Evolutionary conservation across 2,797 vertebrate species (phyloP), one percentile per base, ranked within the genome.

Genomic region (Helarctos malayanus): DNA sequence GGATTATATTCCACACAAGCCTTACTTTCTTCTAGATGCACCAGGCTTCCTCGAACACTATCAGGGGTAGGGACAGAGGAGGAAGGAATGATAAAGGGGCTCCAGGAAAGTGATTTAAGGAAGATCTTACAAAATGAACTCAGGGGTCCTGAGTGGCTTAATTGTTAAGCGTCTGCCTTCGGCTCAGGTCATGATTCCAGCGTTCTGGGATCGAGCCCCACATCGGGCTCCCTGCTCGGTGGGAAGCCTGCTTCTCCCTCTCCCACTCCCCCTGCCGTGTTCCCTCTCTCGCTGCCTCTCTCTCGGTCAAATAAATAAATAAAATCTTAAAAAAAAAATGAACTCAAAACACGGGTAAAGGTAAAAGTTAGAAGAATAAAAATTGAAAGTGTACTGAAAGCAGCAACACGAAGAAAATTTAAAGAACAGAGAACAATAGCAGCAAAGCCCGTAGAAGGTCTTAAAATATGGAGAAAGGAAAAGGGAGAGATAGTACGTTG

Each of bases 341-440:
- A 89, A 68, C 45, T 90, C 21, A 56, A 93, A 57, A 61, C 78
- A 45, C 79, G 68, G 13, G 54, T 41, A 80, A 80, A 79, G 85
- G 56, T 21, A 54, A 94, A 92, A n/a, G 19, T 1, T 21, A 59
- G 21, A 15, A 63, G 68, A 86, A 71, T 38, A 87, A 78, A 90
- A 90, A 12, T 18, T 16, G 6, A 69, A 80, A 89, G 21, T 45
- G 3, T 65, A 52, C 38, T 38, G 49, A 71, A 78, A 89, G 25
- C 2, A 83, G 35, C 2, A 47, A 75, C 11, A 27, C 4, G 4
- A 68, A 69, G 73, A 84, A 91, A 52, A 87, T 23, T 18, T 76
- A 32, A 47, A 92, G 49, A 49, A 19, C 19, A 45, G 71, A 90
- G 4, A 54, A 23, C 2, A 29, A 45, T 7, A 63, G 23, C 19